phyloP scores from a whole-genome alignment of 2,113 vertebrate genomes.

The Platichthys flesus region DNA sequence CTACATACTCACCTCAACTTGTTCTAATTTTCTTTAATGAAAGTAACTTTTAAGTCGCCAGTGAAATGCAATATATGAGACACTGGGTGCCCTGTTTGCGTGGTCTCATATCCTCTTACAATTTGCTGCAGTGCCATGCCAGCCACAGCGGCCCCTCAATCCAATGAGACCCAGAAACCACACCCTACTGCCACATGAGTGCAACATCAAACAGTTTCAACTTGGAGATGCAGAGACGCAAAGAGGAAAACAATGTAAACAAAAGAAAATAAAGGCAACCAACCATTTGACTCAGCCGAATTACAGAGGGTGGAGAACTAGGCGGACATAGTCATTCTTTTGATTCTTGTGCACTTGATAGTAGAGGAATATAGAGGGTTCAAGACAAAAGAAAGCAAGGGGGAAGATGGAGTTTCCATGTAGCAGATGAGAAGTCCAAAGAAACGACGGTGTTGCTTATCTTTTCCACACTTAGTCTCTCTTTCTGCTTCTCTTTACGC shows the following conservation, averaged over 20 bases:
- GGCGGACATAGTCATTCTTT: background rate
- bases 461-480: conserved; percentile 45
- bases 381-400: background rate
- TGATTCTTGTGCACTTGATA: background rate
- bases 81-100: background rate
- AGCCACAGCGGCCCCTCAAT: conserved; percentile 46
- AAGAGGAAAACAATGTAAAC: conserved; percentile 16
- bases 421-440: conserved; percentile 73
- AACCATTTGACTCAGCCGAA: background rate
- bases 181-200: conserved; percentile 34
- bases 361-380: conserved; percentile 2
- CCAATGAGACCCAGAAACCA: conserved; percentile 40
- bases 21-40: conserved; percentile 27
- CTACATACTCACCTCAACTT: conserved; percentile 6
- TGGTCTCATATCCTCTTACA: conserved; percentile 39
- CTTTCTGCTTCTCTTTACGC: conserved; percentile 50
- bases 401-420: conserved; percentile 38
- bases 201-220: conserved; percentile 15
- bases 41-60: conserved; percentile 33
- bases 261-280: background rate
- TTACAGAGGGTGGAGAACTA: background rate
- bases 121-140: conserved; percentile 21
- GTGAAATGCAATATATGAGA: conserved; percentile 20
- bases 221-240: conserved; percentile 18
- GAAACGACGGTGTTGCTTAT: conserved; percentile 62